These are phyloP conservation scores for Nasonia giraulti DNA, from an alignment of 1,140 invertebrate genomes.

Conservation along the genomic window DNA sequence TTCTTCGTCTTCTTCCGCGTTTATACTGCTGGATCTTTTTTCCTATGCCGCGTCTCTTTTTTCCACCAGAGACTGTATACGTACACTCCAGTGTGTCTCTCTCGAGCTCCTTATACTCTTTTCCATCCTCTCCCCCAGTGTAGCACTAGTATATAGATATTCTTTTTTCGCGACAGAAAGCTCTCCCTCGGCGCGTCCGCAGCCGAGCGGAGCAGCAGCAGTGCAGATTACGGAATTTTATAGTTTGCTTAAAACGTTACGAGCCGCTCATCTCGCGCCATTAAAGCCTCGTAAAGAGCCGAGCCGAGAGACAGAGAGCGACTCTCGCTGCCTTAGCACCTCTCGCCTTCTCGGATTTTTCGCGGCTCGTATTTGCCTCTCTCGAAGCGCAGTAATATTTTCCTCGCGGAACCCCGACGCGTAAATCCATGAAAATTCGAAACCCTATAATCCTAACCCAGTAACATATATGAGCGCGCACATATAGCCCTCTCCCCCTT, in stretches of 20 bases:
- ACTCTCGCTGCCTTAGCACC: slow-evolving; percentile 17
- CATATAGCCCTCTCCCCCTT: background rate
- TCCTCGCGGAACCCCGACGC: background rate
- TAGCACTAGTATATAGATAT: background rate
- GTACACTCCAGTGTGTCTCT: background rate
- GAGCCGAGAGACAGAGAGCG: background rate
- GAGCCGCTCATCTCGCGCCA: slow-evolving; percentile 33
- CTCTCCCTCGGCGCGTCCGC: background rate
- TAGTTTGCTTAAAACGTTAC: slow-evolving; percentile 46
- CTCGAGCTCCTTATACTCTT: background rate
- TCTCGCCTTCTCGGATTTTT: background rate
- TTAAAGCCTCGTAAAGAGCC: slow-evolving; percentile 44
- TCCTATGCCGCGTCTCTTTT: background rate
- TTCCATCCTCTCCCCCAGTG: background rate
- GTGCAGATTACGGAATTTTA: slow-evolving; percentile 39
- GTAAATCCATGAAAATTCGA: background rate
- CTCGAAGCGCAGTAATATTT: background rate
- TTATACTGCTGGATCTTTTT: background rate
- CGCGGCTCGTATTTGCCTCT: background rate
- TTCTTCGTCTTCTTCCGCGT: slow-evolving; percentile 10
- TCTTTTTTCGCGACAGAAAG: background rate
- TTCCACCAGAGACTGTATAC: background rate
- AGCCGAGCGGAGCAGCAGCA: background rate
- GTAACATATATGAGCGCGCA: background rate
- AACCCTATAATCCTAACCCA: too few species aligned